Conservation (phyloP, 2,113 vertebrate genomes). For the Alaudala cheleensis region DNA sequence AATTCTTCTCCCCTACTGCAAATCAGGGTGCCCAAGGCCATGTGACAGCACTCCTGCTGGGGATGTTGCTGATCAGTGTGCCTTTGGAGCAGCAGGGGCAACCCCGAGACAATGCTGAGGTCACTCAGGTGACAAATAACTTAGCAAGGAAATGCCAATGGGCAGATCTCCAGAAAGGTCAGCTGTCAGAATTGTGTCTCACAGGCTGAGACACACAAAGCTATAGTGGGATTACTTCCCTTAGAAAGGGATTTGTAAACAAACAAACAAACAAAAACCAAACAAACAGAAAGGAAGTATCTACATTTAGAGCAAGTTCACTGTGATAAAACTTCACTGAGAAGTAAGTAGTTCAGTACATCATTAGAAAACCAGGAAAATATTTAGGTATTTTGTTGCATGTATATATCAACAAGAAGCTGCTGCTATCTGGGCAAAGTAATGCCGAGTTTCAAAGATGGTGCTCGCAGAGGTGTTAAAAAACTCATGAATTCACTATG, state of each 20-base stretch:
- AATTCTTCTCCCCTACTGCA: neutral
- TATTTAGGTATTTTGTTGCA: neutral
- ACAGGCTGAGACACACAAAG: neutral
- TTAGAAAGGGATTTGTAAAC: neutral
- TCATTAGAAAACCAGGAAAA: neutral
- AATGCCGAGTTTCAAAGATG: neutral
- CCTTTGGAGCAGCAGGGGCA: neutral
- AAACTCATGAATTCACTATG: neutral
- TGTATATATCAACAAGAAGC: neutral
- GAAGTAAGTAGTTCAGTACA: neutral
- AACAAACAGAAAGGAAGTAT: too few species aligned
- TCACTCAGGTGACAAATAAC: neutral
- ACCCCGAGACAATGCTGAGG: neutral
- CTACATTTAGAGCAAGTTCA: neutral
- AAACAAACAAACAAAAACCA: too few species aligned
- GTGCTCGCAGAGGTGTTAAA: neutral
- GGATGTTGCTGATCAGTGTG: neutral
- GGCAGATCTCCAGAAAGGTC: neutral
- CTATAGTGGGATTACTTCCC: neutral
- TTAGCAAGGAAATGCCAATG: neutral
- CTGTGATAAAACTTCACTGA: neutral
- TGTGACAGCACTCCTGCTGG: neutral
- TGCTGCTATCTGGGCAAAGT: neutral
- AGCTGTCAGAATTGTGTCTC: neutral
- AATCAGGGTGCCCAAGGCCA: fast-evolving